phyloP scores from a whole-genome alignment of 2,797 vertebrate species.

The Cetoscarus ocellatus region DNA sequence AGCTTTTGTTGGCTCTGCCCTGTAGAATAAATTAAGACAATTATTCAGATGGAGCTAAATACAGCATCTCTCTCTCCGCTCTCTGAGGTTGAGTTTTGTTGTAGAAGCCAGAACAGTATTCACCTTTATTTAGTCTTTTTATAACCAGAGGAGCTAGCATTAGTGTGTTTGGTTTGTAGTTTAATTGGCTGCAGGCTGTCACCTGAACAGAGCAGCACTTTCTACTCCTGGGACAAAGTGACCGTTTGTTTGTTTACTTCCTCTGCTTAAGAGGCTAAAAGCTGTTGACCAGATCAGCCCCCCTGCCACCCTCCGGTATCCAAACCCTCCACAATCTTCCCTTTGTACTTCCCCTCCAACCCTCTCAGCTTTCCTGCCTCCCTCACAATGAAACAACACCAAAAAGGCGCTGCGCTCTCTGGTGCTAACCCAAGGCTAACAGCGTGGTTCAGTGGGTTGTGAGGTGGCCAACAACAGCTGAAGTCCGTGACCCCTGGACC shows the following conservation, averaged over 20 bases:
- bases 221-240: conserved; percentile 2
- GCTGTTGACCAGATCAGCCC: background rate
- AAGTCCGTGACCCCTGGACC: conserved; percentile 73
- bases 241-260: conserved; percentile 29
- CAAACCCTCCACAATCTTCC: conserved; percentile 24
- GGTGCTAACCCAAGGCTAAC: conserved; percentile 34
- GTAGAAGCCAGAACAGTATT: background rate
- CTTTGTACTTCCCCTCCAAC: conserved; percentile 1
- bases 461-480: conserved; percentile 75
- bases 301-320: background rate
- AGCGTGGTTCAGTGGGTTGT: conserved; percentile 37
- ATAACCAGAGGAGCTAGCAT: conserved; percentile 3
- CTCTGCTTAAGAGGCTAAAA: background rate
- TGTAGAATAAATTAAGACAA: too few species aligned
- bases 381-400: conserved; percentile 25
- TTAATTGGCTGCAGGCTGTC: background rate
- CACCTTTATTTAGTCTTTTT: background rate
- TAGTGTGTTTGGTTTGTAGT: background rate
- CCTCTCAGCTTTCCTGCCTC: conserved; percentile 29
- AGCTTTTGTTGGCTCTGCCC: too few species aligned
- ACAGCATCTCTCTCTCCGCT: background rate
- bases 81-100: too few species aligned
- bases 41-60: background rate
- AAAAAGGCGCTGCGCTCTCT: conserved; percentile 14
- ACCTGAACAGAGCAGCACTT: conserved; percentile 1